These are phyloP conservation scores for Sinosuthora webbiana DNA, from an alignment of 2,113 vertebrate genomes.

Conservation along the genomic window DNA sequence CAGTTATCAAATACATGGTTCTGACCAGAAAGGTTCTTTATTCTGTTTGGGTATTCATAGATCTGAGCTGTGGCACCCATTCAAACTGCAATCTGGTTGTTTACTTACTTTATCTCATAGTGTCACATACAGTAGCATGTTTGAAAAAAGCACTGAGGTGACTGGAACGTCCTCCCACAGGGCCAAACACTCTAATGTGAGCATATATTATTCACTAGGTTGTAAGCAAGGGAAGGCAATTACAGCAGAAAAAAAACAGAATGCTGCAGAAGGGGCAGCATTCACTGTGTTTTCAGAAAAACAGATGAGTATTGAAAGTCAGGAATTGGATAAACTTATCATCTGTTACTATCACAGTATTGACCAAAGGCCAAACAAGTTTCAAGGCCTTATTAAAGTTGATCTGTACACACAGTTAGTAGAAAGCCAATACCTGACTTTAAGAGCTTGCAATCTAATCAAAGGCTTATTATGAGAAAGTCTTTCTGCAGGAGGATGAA, in stretches of 20 bases:
- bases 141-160: conserved; percentile 43
- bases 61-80: neutral
- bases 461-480: conserved; percentile 31
- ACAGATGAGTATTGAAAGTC: conserved; percentile 8
- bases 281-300: neutral
- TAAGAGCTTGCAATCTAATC: conserved; percentile 50
- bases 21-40: neutral
- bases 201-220: conserved; percentile 66
- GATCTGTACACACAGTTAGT: conserved; percentile 14
- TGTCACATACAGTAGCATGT: conserved; percentile 49
- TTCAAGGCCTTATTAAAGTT: conserved; percentile 22
- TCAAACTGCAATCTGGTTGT: conserved; percentile 35
- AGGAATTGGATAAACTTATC: neutral
- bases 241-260: conserved; percentile 50
- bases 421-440: conserved; percentile 33
- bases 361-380: conserved; percentile 25
- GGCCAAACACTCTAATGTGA: conserved; percentile 62
- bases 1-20: neutral
- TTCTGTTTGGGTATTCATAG: neutral
- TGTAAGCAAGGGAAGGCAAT: conserved; percentile 60
- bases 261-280: neutral
- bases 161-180: conserved; percentile 59
- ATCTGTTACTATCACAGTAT: neutral
- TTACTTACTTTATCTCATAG: conserved; percentile 59
- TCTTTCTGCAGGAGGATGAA: neutral